Base-by-base conservation (phyloP, 2,113 vertebrate genomes). In the Tiliqua scincoides region DNA sequence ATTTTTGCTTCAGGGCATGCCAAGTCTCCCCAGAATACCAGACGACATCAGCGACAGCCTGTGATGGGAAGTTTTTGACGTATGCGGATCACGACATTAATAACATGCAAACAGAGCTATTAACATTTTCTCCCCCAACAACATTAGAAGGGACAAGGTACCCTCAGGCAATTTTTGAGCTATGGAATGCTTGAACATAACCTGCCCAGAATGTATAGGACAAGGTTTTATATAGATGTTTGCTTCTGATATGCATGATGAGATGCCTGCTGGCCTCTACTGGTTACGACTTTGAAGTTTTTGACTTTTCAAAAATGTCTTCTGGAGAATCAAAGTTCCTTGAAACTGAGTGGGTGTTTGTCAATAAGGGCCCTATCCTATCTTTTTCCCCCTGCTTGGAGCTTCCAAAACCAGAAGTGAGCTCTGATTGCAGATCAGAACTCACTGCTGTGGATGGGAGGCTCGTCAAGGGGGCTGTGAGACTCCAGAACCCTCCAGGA, bases 11-110 rank as follows among this genome's bases (percentile, higher is more conserved):
- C 83, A 30, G 81, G 88, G 84, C 86, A 92, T 71, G 83, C 85
- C 90, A 85, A 88, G 59, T 23, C 61, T 94, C 86, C 87, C 91
- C 61, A 54, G 80, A 71, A 79, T 74, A 85, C 84, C 74, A 92
- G 87, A 79, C 82, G 81, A 88, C 85, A 82, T 89, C 85, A 89
- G 65, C 87, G 89, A 81, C 65, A 90, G 70, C 17, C 72, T 76
- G 74, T 21, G 85, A 89, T 78, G 35, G 94, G 85, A 91, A 93
- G 89, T 86, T 89, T 88, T 89, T 89, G 80, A 89, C 67, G 72
- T 61, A 84, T 65, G 79, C 80, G 91, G 91, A 92, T 91, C 52
- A 92, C 88, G 94, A 93, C 95, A 87, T 91, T 93, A 95, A 93
- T 81, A 82, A 59, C 74, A 90, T 85, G 84, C 82, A 93, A 94